phyloP scores from a whole-genome alignment of 2,888 invertebrate genomes.

The Dorcus parallelipipedus region DNA sequence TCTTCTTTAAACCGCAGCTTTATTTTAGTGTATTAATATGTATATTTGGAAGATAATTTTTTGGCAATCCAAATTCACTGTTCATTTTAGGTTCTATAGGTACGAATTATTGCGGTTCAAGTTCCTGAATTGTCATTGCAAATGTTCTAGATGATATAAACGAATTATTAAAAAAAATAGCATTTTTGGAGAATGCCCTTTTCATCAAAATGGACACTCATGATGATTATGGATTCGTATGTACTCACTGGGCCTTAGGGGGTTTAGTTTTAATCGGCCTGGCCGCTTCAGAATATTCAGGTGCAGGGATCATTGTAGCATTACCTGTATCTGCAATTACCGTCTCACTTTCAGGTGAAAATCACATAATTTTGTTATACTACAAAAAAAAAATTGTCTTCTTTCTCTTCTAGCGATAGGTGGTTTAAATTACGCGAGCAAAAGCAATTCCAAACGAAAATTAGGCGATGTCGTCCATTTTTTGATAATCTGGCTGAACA shows the following conservation, averaged over 20 bases:
- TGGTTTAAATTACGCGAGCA: conserved; percentile 10
- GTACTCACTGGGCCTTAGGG: conserved; percentile 57
- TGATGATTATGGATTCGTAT: conserved; percentile 42
- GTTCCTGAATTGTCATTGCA: too few species aligned
- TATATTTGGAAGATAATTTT: too few species aligned
- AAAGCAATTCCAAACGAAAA: conserved; percentile 43
- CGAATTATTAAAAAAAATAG: too few species aligned
- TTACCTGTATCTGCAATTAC: conserved; percentile 54
- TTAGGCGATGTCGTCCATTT: conserved; percentile 55
- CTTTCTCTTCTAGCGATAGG: conserved; percentile 5
- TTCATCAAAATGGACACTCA: conserved; percentile 17
- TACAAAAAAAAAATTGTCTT: not conserved
- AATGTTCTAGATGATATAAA: too few species aligned
- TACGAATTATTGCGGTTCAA: too few species aligned
- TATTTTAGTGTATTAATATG: too few species aligned
- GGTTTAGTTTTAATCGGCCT: conserved; percentile 57
- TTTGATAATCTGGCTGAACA: conserved; percentile 59
- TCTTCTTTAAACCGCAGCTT: too few species aligned
- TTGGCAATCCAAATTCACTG: too few species aligned
- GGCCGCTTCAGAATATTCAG: conserved; percentile 57
- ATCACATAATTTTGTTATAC: not conserved
- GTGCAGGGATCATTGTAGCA: conserved; percentile 57
- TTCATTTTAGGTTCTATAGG: too few species aligned
- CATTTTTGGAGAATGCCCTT: not conserved
- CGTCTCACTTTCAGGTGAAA: conserved; percentile 53